These are phyloP conservation scores for Lathamus discolor DNA, from an alignment of 2,113 vertebrate genomes.

Conservation along the genomic window DNA sequence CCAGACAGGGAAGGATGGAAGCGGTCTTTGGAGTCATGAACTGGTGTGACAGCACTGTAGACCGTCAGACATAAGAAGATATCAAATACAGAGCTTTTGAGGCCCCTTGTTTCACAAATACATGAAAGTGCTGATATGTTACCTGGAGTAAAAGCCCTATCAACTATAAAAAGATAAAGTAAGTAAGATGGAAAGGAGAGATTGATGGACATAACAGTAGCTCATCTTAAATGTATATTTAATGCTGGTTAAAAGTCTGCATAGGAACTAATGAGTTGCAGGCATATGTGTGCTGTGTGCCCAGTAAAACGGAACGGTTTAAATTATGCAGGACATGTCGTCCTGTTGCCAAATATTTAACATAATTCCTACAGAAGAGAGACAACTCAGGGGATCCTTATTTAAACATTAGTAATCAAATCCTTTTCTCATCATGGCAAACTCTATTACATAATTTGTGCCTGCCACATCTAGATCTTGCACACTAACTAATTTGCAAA, in stretches of 20 bases:
- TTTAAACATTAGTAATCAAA: constrained; percentile 53
- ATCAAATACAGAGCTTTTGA: constrained; percentile 37
- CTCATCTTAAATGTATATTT: constrained; percentile 34
- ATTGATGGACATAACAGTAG: not conserved
- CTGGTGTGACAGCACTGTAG: constrained; percentile 29
- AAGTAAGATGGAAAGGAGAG: not conserved
- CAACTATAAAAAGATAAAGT: not conserved
- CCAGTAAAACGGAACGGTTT: not conserved
- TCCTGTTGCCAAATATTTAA: constrained; percentile 47
- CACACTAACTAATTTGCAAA: not conserved
- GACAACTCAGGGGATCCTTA: constrained; percentile 21
- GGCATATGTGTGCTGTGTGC: not conserved
- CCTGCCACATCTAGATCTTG: not conserved
- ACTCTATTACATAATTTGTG: constrained; percentile 26
- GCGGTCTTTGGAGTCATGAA: constrained; percentile 18
- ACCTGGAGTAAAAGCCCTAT: not conserved
- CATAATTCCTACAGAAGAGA: not conserved
- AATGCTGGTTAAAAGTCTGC: not conserved
- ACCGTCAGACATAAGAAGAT: constrained; percentile 21
- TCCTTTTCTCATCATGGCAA: not conserved
- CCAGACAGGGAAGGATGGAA: not conserved
- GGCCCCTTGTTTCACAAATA: constrained; percentile 9
- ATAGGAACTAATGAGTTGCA: constrained; percentile 15
- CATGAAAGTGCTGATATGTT: not conserved
- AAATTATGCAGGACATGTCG: constrained; percentile 49